Base-by-base conservation (phyloP, 2,113 vertebrate species). In the Cochlearius cochlearius region DNA sequence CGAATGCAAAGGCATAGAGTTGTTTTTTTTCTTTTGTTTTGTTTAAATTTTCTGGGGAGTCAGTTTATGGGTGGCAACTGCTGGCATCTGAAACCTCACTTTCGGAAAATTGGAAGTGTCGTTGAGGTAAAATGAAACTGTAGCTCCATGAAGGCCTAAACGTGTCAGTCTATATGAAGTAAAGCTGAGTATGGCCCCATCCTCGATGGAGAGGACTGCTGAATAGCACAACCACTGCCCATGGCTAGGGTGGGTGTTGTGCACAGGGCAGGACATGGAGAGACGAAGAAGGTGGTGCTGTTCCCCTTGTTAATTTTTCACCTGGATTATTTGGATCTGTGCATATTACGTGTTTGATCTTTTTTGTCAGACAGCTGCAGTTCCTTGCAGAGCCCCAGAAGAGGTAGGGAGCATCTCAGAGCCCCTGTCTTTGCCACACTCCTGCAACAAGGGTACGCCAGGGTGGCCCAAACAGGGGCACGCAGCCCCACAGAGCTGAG, bases 401-500 rank as follows among this genome's bases (percentile, higher is more conserved):
- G 11, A 85, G 43, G 66, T 1, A 34, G 0, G 38, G 64, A 81
- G 38, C 32, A 32, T 34, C 20, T 74, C 41, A 53, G 75, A 76
- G 63, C 5, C 45, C n/a, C 52, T 0, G 0, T 53, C 59, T 81
- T 71, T 29, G 69, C 47, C 79, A 88, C 43, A 58, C 68, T 92
- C 43, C 72, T 56, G 19, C 19, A 75, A 89, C 56, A 91, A 87
- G 73, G 10, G 23, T 64, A 59, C 72, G 81, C 16, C 60, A 72
- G 86, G 49, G 80, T 93, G 88, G 88, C 96, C 86, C 76, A 94
- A 89, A 77, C 16, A 64, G 10, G 59, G 80, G 39, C 69, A 86
- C 0, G 3, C 34, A 93, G 76, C 25, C 76, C 55, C 49, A 49
- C 38, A 68, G 83, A 94, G 80, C 60, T 50, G 45, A 87, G 49